Evolutionary conservation across 1,140 invertebrate genomes (phyloP).

Genomic region (Myzus persicae): DNA sequence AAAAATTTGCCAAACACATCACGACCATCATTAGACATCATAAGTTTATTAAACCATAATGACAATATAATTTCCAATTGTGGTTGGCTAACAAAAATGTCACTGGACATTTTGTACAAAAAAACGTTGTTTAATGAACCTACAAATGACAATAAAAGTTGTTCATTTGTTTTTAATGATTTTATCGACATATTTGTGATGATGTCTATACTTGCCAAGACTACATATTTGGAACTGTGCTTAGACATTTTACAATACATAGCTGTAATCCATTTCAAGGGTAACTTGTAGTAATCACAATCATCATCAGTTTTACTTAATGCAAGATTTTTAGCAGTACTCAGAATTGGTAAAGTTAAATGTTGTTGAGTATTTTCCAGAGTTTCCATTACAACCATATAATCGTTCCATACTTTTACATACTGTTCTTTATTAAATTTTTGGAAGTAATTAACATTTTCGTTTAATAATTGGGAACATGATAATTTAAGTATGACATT

Average conservation of each 20-base stretch:
- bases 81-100: not conserved
- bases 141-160: conserved; percentile 23
- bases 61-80: conserved; percentile 41
- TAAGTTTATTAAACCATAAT: conserved; percentile 32
- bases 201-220: conserved; percentile 48
- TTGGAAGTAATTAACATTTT: conserved; percentile 60
- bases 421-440: conserved; percentile 25
- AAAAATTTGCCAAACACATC: conserved; percentile 23
- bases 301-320: not conserved
- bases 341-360: conserved; percentile 68
- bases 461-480: not conserved
- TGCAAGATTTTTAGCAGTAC: conserved; percentile 64
- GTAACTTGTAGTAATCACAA: not conserved
- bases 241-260: conserved; percentile 49
- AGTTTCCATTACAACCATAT: conserved; percentile 68
- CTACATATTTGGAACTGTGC: conserved; percentile 39
- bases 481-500: conserved; percentile 36
- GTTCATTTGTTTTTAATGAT: conserved; percentile 2
- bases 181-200: not conserved
- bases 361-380: conserved; percentile 73
- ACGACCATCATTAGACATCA: not conserved
- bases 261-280: conserved; percentile 46
- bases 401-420: conserved; percentile 64
- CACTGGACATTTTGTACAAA: conserved; percentile 47
- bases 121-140: conserved; percentile 36